phyloP scores from a whole-genome alignment of 2,888 invertebrate species.

The Nomada goodeniana region DNA sequence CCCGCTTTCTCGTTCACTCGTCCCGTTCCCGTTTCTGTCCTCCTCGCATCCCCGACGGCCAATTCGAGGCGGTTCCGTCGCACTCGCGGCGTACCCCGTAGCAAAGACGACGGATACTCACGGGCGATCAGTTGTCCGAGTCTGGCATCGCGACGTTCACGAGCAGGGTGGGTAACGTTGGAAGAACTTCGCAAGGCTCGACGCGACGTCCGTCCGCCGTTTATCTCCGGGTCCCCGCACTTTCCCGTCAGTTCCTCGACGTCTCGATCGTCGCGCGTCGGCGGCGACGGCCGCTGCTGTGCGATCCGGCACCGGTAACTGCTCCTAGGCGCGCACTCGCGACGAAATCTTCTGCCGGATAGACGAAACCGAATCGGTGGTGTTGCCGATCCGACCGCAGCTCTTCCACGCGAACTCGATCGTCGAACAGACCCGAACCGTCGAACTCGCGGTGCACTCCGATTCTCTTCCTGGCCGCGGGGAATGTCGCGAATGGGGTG shows the following conservation, averaged over 20 bases:
- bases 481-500: background rate
- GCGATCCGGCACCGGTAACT: background rate
- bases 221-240: background rate
- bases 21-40: too few relatives aligned
- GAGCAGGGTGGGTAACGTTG: background rate
- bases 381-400: background rate
- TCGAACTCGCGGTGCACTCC: background rate
- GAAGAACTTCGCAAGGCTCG: background rate
- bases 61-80: too few relatives aligned
- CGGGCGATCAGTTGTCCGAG: slow-evolving; percentile 74
- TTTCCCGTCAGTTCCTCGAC: background rate
- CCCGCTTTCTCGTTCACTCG: background rate
- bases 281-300: too few relatives aligned
- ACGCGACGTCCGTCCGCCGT: background rate
- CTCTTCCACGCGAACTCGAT: background rate
- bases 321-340: background rate
- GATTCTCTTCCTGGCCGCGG: background rate
- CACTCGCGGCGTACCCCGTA: too few relatives aligned
- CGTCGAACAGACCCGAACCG: slow-evolving; percentile 6
- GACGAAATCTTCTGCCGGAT: background rate
- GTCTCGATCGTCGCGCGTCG: background rate
- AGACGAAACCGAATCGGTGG: background rate
- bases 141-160: slow-evolving; percentile 64
- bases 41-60: too few relatives aligned
- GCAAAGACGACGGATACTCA: slow-evolving; percentile 66